Evolutionary conservation across 2,888 invertebrate species (phyloP).

Genomic region (Polydrusus tereticollis): DNA sequence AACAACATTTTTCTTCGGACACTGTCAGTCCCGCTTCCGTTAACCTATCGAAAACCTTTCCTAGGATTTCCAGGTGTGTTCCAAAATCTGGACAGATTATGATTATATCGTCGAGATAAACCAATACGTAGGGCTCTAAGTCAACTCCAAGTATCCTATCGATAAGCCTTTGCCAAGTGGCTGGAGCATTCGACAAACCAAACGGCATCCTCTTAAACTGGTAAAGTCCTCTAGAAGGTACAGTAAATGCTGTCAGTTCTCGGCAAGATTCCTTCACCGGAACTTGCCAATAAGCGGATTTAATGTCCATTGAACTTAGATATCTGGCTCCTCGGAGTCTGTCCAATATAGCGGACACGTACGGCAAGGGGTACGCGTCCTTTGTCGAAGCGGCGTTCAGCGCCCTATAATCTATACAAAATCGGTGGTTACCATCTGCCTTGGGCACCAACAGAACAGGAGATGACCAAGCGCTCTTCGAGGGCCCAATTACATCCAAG

Average conservation of each 20-base stretch:
- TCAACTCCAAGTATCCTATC: conserved; percentile 53
- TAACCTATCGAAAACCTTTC: conserved; percentile 41
- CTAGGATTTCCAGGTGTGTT: conserved; percentile 45
- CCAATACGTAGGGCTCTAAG: conserved; percentile 49
- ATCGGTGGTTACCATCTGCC: conserved; percentile 54
- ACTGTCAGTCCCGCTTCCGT: conserved; percentile 51
- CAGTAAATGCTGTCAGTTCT: conserved; percentile 56
- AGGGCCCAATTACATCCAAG: conserved; percentile 53
- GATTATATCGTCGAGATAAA: conserved; percentile 51
- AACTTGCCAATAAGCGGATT: conserved; percentile 56
- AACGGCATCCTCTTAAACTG: conserved; percentile 59
- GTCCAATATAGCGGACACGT: conserved; percentile 56
- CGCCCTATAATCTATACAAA: conserved; percentile 58
- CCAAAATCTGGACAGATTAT: conserved; percentile 33
- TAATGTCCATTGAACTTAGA: conserved; percentile 56
- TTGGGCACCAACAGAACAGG: conserved; percentile 54
- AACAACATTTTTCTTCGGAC: conserved; percentile 54
- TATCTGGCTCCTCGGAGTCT: conserved; percentile 55
- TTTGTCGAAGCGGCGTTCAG: conserved; percentile 56
- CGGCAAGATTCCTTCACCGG: conserved; percentile 49
- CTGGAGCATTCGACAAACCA: conserved; percentile 55
- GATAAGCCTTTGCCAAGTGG: conserved; percentile 56
- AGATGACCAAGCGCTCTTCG: conserved; percentile 54
- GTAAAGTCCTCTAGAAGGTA: conserved; percentile 54
- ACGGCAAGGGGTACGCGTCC: conserved; percentile 59